A percentile compares a stretch with the other conserved stretches of the same genome.
Evolutionary conservation across 2,113 vertebrate genomes (phyloP).

Genomic region (Lophochroa leadbeateri): DNA sequence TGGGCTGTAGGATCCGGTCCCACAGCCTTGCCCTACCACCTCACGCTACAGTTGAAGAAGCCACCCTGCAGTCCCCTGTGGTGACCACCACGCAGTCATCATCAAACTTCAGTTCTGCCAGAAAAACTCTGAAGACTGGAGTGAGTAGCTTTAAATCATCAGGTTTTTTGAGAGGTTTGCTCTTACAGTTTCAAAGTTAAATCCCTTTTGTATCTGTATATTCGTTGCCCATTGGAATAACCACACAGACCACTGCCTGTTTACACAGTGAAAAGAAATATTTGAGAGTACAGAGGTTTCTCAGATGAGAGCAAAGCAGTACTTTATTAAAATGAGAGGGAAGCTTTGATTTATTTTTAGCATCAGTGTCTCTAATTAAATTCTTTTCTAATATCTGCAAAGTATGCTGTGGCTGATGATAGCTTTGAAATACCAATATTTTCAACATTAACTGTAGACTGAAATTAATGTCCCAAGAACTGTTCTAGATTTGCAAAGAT

Average conservation of each 20-base stretch:
- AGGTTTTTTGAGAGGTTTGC: neutral
- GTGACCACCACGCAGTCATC: rapidly evolving
- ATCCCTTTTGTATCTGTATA: neutral
- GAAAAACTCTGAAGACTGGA: neutral
- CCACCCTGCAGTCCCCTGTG: rapidly evolving
- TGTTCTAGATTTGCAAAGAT: neutral
- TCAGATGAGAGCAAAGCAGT: neutral
- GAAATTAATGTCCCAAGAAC: neutral
- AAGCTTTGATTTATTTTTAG: neutral
- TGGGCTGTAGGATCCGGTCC: rapidly evolving
- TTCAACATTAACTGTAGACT: neutral
- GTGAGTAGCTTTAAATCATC: neutral
- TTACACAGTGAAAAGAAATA: neutral
- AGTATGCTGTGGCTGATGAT: neutral
- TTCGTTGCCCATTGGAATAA: neutral
- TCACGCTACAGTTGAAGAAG: rapidly evolving
- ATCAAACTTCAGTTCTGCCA: too few species aligned
- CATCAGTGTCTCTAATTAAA: neutral
- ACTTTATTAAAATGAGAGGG: neutral
- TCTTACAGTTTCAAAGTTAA: neutral
- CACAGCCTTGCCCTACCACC: neutral
- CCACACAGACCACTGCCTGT: rapidly evolving
- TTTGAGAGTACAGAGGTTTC: neutral
- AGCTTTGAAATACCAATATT: neutral
- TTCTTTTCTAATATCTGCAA: neutral